These are phyloP conservation scores for Acrocephalus scirpaceus DNA, from an alignment of 2,797 vertebrate genomes.

Conservation along the genomic window DNA sequence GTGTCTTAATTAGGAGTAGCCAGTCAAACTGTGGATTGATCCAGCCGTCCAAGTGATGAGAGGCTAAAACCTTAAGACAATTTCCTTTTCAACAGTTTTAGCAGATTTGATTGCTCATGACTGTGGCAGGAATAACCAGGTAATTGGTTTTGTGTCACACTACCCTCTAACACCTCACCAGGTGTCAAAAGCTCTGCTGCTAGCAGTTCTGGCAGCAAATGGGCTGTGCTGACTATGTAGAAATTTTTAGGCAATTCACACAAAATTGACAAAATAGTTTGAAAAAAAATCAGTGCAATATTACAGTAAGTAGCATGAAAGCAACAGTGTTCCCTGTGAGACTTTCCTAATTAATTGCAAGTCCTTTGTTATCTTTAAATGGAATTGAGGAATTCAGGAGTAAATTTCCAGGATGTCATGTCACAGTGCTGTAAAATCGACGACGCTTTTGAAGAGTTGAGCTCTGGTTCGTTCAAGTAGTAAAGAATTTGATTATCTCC, in stretches of 20 bases:
- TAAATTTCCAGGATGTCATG: not conserved
- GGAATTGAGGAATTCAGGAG: not conserved
- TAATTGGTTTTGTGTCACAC: not conserved
- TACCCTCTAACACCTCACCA: not conserved
- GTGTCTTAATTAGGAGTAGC: not conserved
- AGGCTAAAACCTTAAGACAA: not conserved
- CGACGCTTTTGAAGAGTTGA: not conserved
- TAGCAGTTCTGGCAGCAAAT: not conserved
- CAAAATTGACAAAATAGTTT: not conserved
- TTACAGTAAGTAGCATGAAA: not conserved
- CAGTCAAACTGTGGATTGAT: not conserved
- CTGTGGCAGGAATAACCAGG: not conserved
- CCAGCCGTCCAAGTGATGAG: not conserved
- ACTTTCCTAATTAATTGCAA: not conserved
- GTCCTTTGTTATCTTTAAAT: not conserved
- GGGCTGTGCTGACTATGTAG: rapidly evolving
- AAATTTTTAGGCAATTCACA: not conserved
- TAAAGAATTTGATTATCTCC: slow-evolving; percentile 10
- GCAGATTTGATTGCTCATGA: not conserved
- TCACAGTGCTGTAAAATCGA: not conserved
- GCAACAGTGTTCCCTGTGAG: not conserved
- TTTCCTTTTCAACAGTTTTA: not conserved
- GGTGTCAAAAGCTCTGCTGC: not conserved
- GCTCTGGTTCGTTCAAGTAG: not conserved
- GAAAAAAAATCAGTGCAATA: not conserved